Conservation (phyloP, 2,797 vertebrate species). For the Bufotes viridis region DNA sequence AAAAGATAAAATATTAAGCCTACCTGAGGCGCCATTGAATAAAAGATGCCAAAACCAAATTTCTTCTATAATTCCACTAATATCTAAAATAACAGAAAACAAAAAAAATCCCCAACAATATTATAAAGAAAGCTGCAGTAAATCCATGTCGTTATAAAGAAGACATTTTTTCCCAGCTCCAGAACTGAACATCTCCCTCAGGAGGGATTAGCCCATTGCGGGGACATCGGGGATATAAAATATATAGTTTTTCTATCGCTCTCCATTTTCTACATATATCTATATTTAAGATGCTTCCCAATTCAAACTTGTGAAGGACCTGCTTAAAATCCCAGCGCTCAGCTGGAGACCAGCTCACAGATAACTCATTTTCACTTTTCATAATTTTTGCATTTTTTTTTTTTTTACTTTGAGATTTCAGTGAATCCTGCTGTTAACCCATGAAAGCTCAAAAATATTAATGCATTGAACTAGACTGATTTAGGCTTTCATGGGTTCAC, state of each 20-base stretch:
- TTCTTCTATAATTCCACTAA: background rate
- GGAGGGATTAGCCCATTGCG: background rate
- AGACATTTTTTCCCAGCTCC: background rate
- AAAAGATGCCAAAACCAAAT: background rate
- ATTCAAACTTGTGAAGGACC: constrained; percentile 38
- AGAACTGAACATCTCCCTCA: background rate
- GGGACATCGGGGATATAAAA: background rate
- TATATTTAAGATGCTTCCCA: constrained; percentile 17
- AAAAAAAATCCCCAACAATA: background rate
- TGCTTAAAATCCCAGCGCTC: constrained; percentile 43
- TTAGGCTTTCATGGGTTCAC: too few species aligned
- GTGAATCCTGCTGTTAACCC: constrained; percentile 36
- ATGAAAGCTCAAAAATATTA: background rate
- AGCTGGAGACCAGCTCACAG: constrained; percentile 42
- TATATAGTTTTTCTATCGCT: background rate
- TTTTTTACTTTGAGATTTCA: background rate
- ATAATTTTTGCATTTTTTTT: constrained; percentile 23
- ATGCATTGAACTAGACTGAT: background rate
- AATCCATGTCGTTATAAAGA: background rate
- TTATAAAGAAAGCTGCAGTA: background rate
- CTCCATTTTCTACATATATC: background rate
- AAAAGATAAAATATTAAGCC: background rate
- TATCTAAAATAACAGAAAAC: background rate
- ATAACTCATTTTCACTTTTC: constrained; percentile 50
- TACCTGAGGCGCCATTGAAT: background rate